phyloP scores from a whole-genome alignment of 2,113 vertebrate species.

The Castor canadensis region DNA sequence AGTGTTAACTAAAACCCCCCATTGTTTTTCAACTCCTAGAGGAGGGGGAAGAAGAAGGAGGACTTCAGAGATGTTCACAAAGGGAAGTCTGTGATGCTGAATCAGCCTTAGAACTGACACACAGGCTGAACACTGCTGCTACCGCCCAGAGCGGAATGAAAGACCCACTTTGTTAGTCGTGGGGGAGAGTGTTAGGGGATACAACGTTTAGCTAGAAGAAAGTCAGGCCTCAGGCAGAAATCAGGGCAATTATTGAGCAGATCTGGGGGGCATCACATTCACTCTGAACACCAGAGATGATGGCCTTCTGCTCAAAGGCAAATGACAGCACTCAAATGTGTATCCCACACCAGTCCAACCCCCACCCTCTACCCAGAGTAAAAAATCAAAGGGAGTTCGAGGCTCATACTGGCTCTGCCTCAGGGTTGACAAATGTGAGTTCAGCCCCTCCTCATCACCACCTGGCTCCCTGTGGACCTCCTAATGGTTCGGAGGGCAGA shows the following conservation, averaged over 20 bases:
- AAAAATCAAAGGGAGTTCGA: slow-evolving; percentile 65
- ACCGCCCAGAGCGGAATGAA: background rate
- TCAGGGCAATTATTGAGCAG: slow-evolving; percentile 64
- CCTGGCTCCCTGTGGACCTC: slow-evolving; percentile 72
- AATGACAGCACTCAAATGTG: slow-evolving; percentile 48
- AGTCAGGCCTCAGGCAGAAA: slow-evolving; percentile 66
- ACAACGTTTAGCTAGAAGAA: slow-evolving; percentile 64
- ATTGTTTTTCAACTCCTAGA: slow-evolving; percentile 9
- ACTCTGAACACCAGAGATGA: slow-evolving; percentile 53
- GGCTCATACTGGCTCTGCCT: slow-evolving; percentile 54
- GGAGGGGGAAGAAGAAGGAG: background rate
- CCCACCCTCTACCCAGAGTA: background rate
- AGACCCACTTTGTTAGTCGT: slow-evolving; percentile 19
- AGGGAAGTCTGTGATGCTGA: slow-evolving; percentile 47
- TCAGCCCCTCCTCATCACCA: slow-evolving; percentile 51
- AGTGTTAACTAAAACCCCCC: slow-evolving; percentile 20
- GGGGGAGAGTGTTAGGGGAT: slow-evolving; percentile 2
- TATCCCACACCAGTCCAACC: background rate
- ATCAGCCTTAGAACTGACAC: background rate
- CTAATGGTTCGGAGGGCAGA: slow-evolving; percentile 71
- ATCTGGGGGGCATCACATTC: slow-evolving; percentile 69
- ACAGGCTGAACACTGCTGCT: background rate
- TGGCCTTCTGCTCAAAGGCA: slow-evolving; percentile 69
- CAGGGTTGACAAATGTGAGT: slow-evolving; percentile 70
- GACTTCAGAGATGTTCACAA: slow-evolving; percentile 40